Conservation (phyloP, 2,797 vertebrate genomes). For the Kryptopterus vitreolus region DNA sequence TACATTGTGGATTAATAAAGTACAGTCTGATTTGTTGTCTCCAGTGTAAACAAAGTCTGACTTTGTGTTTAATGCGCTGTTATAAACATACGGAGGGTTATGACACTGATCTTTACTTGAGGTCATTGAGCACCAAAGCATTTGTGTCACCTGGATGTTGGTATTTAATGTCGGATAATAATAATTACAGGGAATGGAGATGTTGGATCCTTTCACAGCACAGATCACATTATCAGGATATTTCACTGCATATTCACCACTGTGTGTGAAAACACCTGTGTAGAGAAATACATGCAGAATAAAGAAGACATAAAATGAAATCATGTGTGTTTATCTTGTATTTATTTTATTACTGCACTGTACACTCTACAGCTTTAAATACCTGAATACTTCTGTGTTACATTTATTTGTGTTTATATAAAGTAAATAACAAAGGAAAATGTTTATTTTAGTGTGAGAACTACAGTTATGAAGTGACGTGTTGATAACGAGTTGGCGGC, state of each 20-base stretch:
- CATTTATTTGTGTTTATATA: too few relatives aligned
- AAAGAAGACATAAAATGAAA: not conserved
- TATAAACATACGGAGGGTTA: not conserved
- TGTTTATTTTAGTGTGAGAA: too few relatives aligned
- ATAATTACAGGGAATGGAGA: not conserved
- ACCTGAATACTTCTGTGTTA: too few relatives aligned
- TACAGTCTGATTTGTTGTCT: not conserved
- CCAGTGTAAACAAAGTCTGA: not conserved
- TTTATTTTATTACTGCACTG: too few relatives aligned
- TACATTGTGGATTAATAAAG: constrained; percentile 8
- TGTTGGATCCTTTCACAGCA: constrained; percentile 28
- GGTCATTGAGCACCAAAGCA: not conserved
- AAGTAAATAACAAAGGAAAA: too few relatives aligned
- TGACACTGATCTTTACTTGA: rapidly evolving
- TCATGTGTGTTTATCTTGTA: not conserved
- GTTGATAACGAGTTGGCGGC: too few relatives aligned
- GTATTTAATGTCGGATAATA: too few relatives aligned
- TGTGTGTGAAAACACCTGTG: not conserved
- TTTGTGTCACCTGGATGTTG: not conserved
- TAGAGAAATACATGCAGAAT: not conserved
- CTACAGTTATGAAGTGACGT: too few relatives aligned
- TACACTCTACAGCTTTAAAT: too few relatives aligned
- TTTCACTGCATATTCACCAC: not conserved
- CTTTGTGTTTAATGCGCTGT: not conserved
- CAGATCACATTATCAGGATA: too few relatives aligned